Evolutionary conservation across 2,888 invertebrate genomes (phyloP), one percentile per base, ranked within the genome.

Genomic region (Lasioglossum figueresi): DNA sequence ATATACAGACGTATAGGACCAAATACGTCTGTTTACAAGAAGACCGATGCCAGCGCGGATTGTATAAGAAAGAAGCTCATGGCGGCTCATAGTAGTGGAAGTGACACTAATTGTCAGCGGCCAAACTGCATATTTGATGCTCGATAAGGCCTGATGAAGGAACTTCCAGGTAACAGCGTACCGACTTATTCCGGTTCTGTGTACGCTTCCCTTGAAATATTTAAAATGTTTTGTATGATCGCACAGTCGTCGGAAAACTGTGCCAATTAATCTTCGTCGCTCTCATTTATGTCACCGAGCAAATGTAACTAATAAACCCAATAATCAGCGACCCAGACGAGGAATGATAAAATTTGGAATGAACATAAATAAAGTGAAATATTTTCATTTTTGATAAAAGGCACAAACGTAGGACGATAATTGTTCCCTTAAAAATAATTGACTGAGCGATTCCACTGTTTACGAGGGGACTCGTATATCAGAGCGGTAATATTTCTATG

Each of bases 81-180:
- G 34, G 66, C 3, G 66, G 23, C 19, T 31, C 66, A 66, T 8
- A 16, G 66, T 66, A 34, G 34, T 19, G 34, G 66, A 66, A 66
- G 19, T 34, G 66, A 66, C 66, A 23, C 66, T 66, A 66, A 66
- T 66, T 34, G 34, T 66, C 19, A 34, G 66, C 66, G 66, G 34
- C 31, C 45, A 71, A 23, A 6, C 40, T 73, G 56, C 27, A 40
- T n/a, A 59, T 74, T 74, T 31, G 43, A 10, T 34, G 34, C 66
- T 66, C 66, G 66, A 66, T 66, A 66, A 23, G 66, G 66, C 1
- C 23, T 31, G 66, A 16, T 31, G 66, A 34, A 66, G 66, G 34
- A 23, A 66, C 31, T 66, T 66, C 66, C 34, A 31, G 19, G 66
- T 8, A 66, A 19, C 31, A 23, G 8, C 66, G 4, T 66, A 66